Conservation (phyloP, 2,113 vertebrate species). For the Eonycteris spelaea region DNA sequence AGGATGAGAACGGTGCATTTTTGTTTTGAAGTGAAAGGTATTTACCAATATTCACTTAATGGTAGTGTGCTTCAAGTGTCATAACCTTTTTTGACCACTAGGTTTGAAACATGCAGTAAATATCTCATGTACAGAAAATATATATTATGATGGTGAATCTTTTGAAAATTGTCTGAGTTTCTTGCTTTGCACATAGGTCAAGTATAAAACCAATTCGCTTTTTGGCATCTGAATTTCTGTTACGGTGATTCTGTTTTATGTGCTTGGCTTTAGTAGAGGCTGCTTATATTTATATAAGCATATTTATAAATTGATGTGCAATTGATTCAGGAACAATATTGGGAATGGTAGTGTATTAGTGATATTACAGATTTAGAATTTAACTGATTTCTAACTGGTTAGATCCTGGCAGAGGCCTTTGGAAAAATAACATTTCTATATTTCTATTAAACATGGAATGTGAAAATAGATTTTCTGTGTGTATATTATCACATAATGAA, state of each 20-base stretch:
- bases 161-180: slow-evolving; percentile 51
- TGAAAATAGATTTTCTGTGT: slow-evolving; percentile 51
- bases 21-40: slow-evolving; percentile 65
- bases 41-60: slow-evolving; percentile 39
- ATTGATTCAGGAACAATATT: slow-evolving; percentile 27
- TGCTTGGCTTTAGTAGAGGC: background rate
- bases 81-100: slow-evolving; percentile 63
- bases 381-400: background rate
- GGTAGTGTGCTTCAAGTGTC: slow-evolving; percentile 67
- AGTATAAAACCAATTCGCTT: slow-evolving; percentile 38
- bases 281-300: background rate
- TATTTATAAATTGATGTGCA: background rate
- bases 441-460: slow-evolving; percentile 17
- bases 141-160: background rate
- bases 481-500: slow-evolving; percentile 31
- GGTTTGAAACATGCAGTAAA: slow-evolving; percentile 36
- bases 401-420: background rate
- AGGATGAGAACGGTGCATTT: slow-evolving; percentile 31
- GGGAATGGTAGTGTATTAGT: background rate
- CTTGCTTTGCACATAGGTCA: slow-evolving; percentile 23
- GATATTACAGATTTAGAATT: background rate
- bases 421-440: slow-evolving; percentile 40
- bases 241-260: background rate
- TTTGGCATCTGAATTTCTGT: background rate
- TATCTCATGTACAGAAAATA: slow-evolving; percentile 38